Conservation (phyloP, 2,797 vertebrate species). For the Bovichtus variegatus region DNA sequence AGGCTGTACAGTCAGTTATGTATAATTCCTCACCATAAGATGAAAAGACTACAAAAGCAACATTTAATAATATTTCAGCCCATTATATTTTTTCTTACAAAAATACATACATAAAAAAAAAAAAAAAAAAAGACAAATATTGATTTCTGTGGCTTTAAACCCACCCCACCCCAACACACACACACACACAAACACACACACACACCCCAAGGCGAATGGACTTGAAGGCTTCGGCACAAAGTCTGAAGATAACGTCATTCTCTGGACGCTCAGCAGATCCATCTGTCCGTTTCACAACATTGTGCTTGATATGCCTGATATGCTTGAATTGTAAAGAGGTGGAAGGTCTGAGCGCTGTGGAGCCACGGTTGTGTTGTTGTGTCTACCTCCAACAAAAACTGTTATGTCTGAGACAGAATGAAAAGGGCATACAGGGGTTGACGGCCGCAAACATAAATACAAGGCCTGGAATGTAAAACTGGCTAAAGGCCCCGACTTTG, state of each 20-base stretch:
- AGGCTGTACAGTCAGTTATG: conserved; percentile 15
- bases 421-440: conserved; percentile 32
- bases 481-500: background rate
- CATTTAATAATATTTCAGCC: conserved; percentile 22
- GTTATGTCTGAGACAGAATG: conserved; percentile 52
- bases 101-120: no score
- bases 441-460: conserved; percentile 15
- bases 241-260: conserved; percentile 23
- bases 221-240: background rate
- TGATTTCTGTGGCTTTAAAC: background rate
- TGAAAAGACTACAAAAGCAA: conserved; percentile 19
- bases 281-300: conserved; percentile 61
- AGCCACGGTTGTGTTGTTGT: conserved; percentile 52
- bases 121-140: conserved; percentile 2
- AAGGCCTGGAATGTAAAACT: conserved; percentile 7
- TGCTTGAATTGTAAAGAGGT: conserved; percentile 38
- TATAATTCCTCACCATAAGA: conserved; percentile 13
- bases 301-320: conserved; percentile 43
- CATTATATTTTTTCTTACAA: no score
- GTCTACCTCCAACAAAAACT: conserved; percentile 64
- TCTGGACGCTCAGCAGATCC: conserved; percentile 35
- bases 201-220: background rate
- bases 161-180: no score
- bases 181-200: no score
- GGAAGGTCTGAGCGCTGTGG: conserved; percentile 42